phyloP scores from a whole-genome alignment of 2,888 invertebrate genomes.

The Napeogenes sylphis region DNA sequence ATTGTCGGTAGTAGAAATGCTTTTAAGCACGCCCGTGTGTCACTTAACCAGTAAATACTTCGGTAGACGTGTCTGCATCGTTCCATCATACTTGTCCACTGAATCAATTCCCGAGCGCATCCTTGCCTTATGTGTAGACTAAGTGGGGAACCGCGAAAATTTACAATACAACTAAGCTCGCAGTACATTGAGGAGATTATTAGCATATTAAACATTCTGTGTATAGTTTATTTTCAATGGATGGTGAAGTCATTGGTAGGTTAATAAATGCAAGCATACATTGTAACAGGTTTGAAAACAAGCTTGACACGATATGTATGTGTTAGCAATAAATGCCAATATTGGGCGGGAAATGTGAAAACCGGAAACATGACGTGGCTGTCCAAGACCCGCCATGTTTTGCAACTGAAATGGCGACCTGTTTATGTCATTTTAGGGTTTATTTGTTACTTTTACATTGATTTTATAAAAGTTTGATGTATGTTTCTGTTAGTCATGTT shows the following conservation, averaged over 20 bases:
- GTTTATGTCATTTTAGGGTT: background rate
- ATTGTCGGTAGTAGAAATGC: slow-evolving; percentile 20
- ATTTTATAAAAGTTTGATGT: no score
- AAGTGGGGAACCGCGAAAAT: slow-evolving; percentile 5
- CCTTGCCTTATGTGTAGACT: slow-evolving; percentile 11
- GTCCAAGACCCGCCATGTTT: slow-evolving; percentile 19
- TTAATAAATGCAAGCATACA: slow-evolving; percentile 25
- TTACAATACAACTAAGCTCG: background rate
- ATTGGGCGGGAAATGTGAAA: slow-evolving; percentile 50
- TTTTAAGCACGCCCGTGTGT: slow-evolving; percentile 21
- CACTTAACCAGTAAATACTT: slow-evolving; percentile 32
- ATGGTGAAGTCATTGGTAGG: slow-evolving; percentile 34
- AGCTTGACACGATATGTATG: slow-evolving; percentile 38
- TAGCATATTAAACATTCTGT: no score
- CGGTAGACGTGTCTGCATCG: slow-evolving; percentile 56
- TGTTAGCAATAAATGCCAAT: slow-evolving; percentile 41
- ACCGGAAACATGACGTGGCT: slow-evolving; percentile 40
- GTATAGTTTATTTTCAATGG: slow-evolving; percentile 8
- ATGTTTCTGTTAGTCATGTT: no score
- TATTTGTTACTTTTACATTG: no score
- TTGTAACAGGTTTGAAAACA: slow-evolving; percentile 12
- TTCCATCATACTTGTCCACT: slow-evolving; percentile 54
- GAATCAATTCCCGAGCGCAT: slow-evolving; percentile 52
- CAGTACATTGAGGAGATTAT: slow-evolving; percentile 14
- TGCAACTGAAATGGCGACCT: slow-evolving; percentile 12